Evolutionary conservation across 2,113 vertebrate genomes (phyloP).

Genomic region (Mesitornis unicolor): DNA sequence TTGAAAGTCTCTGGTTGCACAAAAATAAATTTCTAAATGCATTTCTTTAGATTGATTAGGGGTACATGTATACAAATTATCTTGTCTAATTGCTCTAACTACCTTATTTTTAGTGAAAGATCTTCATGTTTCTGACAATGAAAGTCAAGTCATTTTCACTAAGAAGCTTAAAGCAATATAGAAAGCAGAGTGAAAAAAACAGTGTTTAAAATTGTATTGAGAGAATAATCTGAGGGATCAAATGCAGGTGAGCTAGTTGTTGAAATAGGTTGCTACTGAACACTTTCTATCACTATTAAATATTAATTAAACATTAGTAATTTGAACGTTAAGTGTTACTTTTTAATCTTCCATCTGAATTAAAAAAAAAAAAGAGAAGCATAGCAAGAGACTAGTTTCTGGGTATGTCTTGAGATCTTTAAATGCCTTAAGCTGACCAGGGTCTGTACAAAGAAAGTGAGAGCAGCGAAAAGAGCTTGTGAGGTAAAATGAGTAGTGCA

Average conservation of each 20-base stretch:
- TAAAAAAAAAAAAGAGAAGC: neutral
- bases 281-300: accelerated
- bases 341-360: neutral
- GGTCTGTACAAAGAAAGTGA: neutral
- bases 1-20: neutral
- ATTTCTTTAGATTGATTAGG: neutral
- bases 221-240: neutral
- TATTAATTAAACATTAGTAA: neutral
- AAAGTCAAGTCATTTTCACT: neutral
- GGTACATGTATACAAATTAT: neutral
- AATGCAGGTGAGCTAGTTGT: neutral
- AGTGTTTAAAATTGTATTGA: neutral
- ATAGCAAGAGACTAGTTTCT: neutral
- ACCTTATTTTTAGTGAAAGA: neutral
- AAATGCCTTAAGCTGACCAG: neutral
- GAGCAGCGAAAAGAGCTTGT: neutral
- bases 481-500: neutral
- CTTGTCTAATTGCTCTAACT: neutral
- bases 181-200: neutral
- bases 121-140: neutral
- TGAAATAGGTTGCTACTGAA: neutral
- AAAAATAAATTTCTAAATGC: accelerated
- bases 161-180: neutral
- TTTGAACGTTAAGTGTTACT: neutral
- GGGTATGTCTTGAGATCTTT: neutral